Evolutionary conservation across 2,888 invertebrate species (phyloP).

Genomic region (Zelleria hepariella): DNA sequence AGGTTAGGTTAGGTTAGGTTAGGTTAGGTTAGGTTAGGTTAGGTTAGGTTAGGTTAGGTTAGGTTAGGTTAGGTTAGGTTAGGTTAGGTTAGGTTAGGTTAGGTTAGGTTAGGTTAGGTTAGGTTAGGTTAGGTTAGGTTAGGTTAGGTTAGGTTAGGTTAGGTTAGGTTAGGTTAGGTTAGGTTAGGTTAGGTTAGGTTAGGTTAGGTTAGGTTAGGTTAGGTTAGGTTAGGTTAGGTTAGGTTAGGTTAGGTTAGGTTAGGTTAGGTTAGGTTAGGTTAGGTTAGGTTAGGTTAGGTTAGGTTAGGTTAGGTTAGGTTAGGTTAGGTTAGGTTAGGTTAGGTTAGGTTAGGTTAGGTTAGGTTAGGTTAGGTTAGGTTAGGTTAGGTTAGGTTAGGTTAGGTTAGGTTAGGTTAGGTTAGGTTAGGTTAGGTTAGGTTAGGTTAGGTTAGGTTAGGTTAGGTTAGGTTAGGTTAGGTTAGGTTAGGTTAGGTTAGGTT

Average conservation of each 20-base stretch:
- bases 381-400: constrained; percentile 10
- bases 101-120: constrained; percentile 5
- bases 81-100: constrained; percentile 5
- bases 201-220: constrained; percentile 5
- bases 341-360: constrained; percentile 11
- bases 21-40: too few relatives aligned
- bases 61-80: constrained; percentile 5
- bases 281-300: constrained; percentile 10
- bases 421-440: constrained; percentile 10
- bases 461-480: constrained; percentile 11
- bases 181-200: constrained; percentile 5
- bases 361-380: constrained; percentile 11
- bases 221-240: constrained; percentile 4
- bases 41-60: constrained; percentile 5
- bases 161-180: constrained; percentile 4
- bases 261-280: constrained; percentile 10
- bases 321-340: constrained; percentile 11
- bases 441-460: constrained; percentile 10
- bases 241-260: constrained; percentile 9
- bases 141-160: constrained; percentile 5
- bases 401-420: constrained; percentile 10
- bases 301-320: constrained; percentile 11
- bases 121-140: constrained; percentile 4
- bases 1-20: too few relatives aligned
- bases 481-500: constrained; percentile 12